Evolutionary conservation across 2,113 vertebrate genomes (phyloP).

Genomic region (Aegypius monachus): DNA sequence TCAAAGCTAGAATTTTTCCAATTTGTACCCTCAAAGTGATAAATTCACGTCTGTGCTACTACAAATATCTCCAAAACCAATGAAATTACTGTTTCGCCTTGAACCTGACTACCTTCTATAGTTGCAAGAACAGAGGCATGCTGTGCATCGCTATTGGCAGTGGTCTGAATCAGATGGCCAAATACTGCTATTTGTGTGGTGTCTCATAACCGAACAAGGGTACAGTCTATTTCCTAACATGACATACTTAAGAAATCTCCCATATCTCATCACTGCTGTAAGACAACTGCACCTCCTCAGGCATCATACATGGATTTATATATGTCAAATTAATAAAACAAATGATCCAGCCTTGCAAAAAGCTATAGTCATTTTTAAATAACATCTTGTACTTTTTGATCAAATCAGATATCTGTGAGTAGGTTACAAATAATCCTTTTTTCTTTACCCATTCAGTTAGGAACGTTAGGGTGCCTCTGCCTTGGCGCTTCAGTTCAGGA

Average conservation of each 20-base stretch:
- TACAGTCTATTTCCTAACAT: not conserved
- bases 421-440: not conserved
- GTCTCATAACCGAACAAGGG: accelerated
- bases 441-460: not conserved
- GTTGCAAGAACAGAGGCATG: not conserved
- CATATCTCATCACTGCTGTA: accelerated
- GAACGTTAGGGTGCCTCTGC: not conserved
- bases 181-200: not conserved
- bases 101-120: not conserved
- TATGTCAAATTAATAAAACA: not conserved
- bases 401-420: not conserved
- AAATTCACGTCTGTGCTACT: not conserved
- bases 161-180: not conserved
- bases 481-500: not conserved
- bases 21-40: not conserved
- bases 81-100: not conserved
- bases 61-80: not conserved
- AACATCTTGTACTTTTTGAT: not conserved
- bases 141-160: not conserved
- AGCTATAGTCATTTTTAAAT: not conserved
- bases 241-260: not conserved
- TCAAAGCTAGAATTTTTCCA: not conserved
- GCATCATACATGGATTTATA: not conserved
- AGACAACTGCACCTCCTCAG: not conserved
- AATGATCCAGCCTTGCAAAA: not conserved